Evolutionary conservation across 2,888 invertebrate genomes (phyloP), one percentile per base, ranked within the genome.

Genomic region (Pristionchus exspectatus): DNA sequence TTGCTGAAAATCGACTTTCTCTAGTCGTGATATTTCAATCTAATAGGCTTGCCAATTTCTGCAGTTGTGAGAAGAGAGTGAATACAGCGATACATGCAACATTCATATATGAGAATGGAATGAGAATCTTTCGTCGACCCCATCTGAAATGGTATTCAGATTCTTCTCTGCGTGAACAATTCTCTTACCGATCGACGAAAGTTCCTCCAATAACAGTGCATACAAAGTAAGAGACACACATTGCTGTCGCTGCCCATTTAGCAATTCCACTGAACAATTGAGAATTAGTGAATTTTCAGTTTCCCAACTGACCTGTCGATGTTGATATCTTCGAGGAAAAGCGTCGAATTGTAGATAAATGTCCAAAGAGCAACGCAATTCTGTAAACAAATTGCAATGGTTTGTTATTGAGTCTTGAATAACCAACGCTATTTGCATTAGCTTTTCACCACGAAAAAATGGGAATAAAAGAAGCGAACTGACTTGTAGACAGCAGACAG

Each of bases 311-410:
- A 87, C 87, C 89, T 69, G 50, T 89, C 63, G n/a, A 66, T 72
- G 56, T 85, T 66, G 21, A 84, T 72, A n/a, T 90, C 81, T 50
- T 90, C 90, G 0, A 94, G 86, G 74, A 94, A 93, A 38, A 88
- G 90, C 2, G 94, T 94, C 54, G 93, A 93, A n/a, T 92, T 92
- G 7, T 93, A 85, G 10, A 93, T 90, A 1, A 94, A 56, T 4
- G 94, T 90, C 93, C 93, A 93, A 30, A 93, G 87, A 0, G 93
- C 93, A 10, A 94, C 90, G 1, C 92, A 92, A 81, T 93, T 93
- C 88, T 93, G 90, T 91, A 86, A n/a, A 81, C n/a, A n/a, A n/a
- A n/a, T n/a, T n/a, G n/a, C n/a, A n/a, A n/a, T n/a, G n/a, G n/a
- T n/a, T n/a, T n/a, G n/a, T n/a, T n/a, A n/a, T n/a, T n/a, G n/a